A percentile compares a stretch with the other conserved stretches of the same genome.
Conservation (phyloP, 2,113 vertebrate species). For the Epinephelus cyanopodus region DNA sequence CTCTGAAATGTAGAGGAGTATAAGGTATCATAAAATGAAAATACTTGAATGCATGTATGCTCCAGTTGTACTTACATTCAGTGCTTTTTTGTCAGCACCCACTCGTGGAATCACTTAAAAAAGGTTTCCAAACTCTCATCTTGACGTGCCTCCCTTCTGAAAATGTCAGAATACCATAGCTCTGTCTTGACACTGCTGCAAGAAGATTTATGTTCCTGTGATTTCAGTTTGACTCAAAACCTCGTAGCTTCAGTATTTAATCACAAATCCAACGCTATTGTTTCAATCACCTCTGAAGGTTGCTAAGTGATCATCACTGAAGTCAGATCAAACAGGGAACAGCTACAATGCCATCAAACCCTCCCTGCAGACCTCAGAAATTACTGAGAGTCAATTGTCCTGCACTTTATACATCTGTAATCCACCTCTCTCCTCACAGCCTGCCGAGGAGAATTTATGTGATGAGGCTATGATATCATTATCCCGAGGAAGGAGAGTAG, state of each 20-base stretch:
- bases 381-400: not conserved
- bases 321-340: not conserved
- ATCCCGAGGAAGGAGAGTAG: not conserved
- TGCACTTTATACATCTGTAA: slow-evolving; percentile 41
- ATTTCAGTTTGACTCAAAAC: slow-evolving; percentile 14
- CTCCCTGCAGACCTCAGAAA: slow-evolving; percentile 10
- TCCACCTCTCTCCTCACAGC: slow-evolving; percentile 8
- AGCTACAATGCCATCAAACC: not conserved
- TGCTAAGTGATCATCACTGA: not conserved
- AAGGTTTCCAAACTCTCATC: not conserved
- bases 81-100: not conserved
- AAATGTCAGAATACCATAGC: slow-evolving; percentile 27
- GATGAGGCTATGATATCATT: slow-evolving; percentile 47
- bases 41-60: too few species aligned
- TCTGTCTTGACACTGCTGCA: not conserved
- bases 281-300: slow-evolving; percentile 13
- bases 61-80: not conserved
- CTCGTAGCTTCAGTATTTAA: slow-evolving; percentile 41
- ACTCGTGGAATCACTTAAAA: not conserved
- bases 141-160: not conserved
- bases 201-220: not conserved
- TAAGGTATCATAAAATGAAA: not conserved
- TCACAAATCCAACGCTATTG: not conserved
- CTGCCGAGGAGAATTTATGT: slow-evolving; percentile 5
- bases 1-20: not conserved